Evolutionary conservation across 1,140 invertebrate genomes (phyloP), one percentile per base, ranked within the genome.

Genomic region (Drosophila pseudoananassae): DNA sequence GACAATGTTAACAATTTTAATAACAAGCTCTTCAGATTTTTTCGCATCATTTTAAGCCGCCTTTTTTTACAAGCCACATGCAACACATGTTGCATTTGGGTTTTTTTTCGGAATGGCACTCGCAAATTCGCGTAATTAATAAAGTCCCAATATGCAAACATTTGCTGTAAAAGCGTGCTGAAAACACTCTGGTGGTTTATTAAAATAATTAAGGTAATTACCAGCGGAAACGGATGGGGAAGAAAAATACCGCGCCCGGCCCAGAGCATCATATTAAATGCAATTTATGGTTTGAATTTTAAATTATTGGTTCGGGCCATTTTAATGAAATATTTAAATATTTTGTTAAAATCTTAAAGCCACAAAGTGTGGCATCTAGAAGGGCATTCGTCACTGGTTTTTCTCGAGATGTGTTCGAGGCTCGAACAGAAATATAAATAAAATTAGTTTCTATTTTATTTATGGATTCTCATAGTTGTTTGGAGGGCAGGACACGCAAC

Each of bases 181-280:
- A 66, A 77, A 76, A 68, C 63, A 52, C 73, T 58, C 63, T 82
- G 60, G 74, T 70, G 78, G 83, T 87, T 88, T 89, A 88, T 88
- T 88, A 88, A 89, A 88, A 88, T 88, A 88, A 88, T 88, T 88
- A 88, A 88, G 83, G 83, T 88, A 88, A 88, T 88, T 88, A 83
- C 69, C 56, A 61, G 68, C 74, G 60, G 52, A 59, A 75, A 53
- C 40, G 36, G 31, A 36, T 10, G 8, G 12, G 0, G 3, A 12
- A 4, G 27, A 49, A 57, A 57, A 38, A 50, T 38, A 20, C 54
- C 14, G 8, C 12, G 3, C 4, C 4, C 27, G 8, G 29, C 20
- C 20, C 0, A 40, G 49, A 12, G 50, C 50, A 69, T 70, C 59
- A 66, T 81, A 77, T 74, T 87, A 77, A 82, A 75, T 78, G 64